Evolutionary conservation across 2,113 vertebrate genomes (phyloP).

Genomic region (Lagopus muta): DNA sequence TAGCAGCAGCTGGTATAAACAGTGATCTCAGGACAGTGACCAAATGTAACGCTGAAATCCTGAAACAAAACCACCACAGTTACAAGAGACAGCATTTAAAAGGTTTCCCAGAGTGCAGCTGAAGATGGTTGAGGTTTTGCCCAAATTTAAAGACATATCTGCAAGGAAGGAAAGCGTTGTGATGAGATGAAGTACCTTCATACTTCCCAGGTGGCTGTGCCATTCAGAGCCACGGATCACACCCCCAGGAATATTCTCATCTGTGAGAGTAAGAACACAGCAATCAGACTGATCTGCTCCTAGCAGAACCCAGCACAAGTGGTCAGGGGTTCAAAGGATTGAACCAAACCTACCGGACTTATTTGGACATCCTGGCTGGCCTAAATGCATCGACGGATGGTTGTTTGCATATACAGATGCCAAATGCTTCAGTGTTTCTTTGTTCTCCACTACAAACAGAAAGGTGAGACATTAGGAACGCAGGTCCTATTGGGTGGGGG

Average conservation of each 20-base stretch:
- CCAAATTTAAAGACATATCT: not conserved
- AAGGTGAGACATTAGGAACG: not conserved
- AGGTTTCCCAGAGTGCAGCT: not conserved
- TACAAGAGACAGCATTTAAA: not conserved
- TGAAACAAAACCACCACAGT: conserved; percentile 46
- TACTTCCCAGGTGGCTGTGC: conserved; percentile 95
- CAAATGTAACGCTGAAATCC: conserved; percentile 94
- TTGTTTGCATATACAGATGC: conserved; percentile 93
- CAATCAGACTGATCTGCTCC: not conserved
- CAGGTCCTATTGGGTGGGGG: not conserved
- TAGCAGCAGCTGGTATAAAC: conserved; percentile 95
- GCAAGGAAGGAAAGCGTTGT: not conserved
- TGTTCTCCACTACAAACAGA: conserved; percentile 86
- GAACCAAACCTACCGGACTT: conserved; percentile 83
- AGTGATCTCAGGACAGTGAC: conserved; percentile 96
- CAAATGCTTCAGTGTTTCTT: conserved; percentile 92
- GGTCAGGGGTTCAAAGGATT: not conserved
- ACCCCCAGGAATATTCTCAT: conserved; percentile 85
- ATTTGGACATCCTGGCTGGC: conserved; percentile 88
- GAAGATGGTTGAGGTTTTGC: not conserved
- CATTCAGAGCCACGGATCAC: conserved; percentile 93
- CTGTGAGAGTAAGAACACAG: conserved; percentile 53
- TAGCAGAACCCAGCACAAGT: not conserved
- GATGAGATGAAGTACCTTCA: conserved; percentile 85
- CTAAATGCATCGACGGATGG: conserved; percentile 92